A percentile compares a stretch with the other conserved stretches of the same genome.
phyloP scores from a whole-genome alignment of 2,113 vertebrate genomes.

The Gila orcuttii region DNA sequence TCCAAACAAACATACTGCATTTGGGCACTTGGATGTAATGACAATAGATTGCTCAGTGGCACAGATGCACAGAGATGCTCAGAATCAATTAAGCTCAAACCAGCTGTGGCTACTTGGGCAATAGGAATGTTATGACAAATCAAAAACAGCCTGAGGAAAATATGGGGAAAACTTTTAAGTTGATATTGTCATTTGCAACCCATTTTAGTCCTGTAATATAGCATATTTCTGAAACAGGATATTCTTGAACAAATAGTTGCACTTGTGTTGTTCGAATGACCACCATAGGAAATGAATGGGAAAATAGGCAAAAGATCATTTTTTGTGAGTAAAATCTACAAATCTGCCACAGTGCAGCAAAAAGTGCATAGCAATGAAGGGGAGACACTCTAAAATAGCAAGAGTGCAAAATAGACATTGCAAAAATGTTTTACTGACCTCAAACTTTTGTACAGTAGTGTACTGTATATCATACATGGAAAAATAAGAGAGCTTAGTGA shows the following conservation, averaged over 20 bases:
- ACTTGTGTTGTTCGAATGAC: no score
- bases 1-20: constrained; percentile 33
- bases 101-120: not conserved
- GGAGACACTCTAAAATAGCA: no score
- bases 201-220: not conserved
- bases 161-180: not conserved
- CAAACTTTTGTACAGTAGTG: not conserved
- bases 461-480: not conserved
- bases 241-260: no score
- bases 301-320: no score
- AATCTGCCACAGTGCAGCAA: no score
- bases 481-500: not conserved
- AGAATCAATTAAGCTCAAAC: constrained; percentile 13
- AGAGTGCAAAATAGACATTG: no score
- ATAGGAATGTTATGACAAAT: not conserved
- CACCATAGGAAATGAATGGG: no score
- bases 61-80: not conserved
- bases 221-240: not conserved
- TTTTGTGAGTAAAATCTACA: no score
- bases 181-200: not conserved
- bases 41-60: constrained; percentile 13
- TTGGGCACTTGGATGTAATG: constrained; percentile 10
- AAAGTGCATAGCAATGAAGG: no score
- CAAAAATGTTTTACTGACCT: not conserved
- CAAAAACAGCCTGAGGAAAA: not conserved